A percentile compares a stretch with the other conserved stretches of the same genome.
Conservation (phyloP, 2,888 invertebrate species). For the Xanthia togata region DNA sequence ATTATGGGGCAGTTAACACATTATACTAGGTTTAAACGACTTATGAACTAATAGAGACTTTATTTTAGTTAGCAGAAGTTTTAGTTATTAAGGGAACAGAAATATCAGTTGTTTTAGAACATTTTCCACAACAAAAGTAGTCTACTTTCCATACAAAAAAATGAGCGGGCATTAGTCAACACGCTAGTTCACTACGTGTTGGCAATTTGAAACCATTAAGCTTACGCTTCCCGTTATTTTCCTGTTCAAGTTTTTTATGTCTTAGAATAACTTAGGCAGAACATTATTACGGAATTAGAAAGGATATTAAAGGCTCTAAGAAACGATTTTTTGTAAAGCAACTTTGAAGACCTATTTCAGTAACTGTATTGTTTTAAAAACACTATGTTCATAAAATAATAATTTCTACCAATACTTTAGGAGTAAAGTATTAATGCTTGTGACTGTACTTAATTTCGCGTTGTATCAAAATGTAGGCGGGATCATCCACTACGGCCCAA, state of each 20-base stretch:
- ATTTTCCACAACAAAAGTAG: not conserved
- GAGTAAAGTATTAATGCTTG: not conserved
- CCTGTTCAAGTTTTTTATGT: not conserved
- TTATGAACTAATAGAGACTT: not conserved
- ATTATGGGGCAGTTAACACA: conserved; percentile 33
- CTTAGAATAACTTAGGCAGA: conserved; percentile 13
- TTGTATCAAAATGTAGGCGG: not conserved
- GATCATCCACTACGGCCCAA: not conserved
- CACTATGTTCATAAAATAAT: not conserved
- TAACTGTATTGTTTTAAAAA: not conserved
- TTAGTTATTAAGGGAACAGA: not conserved
- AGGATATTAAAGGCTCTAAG: not conserved
- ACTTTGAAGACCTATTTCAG: too few species aligned
- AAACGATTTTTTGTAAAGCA: not conserved
- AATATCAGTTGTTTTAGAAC: too few species aligned
- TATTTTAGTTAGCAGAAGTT: not conserved
- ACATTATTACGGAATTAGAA: not conserved
- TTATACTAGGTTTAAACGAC: conserved; percentile 17
- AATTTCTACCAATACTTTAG: not conserved
- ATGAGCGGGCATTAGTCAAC: conserved; percentile 4
- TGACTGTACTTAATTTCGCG: not conserved
- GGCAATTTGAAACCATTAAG: conserved; percentile 24
- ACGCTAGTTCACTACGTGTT: conserved; percentile 10
- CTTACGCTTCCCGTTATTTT: conserved; percentile 10
- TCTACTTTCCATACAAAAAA: conserved; percentile 4